These are phyloP conservation scores for cat (Felis catus) DNA, from an alignment of 2,113 vertebrate genomes.

Conservation along the genomic window DNA sequence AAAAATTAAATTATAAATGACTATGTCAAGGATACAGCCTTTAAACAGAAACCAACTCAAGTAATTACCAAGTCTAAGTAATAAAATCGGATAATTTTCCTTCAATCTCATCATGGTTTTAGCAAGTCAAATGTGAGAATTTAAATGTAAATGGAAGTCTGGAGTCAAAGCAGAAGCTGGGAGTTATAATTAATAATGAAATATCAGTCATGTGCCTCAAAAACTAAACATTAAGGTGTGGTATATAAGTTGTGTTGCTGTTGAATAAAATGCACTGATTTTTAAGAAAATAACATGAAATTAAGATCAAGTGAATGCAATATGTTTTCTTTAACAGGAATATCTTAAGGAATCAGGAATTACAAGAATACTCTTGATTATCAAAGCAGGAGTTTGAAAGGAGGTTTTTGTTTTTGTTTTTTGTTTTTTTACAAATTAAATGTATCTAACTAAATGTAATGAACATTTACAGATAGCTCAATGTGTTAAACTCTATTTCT, in stretches of 20 bases:
- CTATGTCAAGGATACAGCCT: neutral
- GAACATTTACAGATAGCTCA: neutral
- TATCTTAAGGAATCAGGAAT: neutral
- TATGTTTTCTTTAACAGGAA: neutral
- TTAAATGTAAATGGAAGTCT: neutral
- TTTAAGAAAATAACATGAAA: neutral
- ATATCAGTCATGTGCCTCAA: neutral
- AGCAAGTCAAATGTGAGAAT: neutral
- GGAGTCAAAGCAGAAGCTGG: neutral
- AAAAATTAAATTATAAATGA: neutral
- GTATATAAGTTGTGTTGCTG: neutral
- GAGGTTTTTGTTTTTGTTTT: no score
- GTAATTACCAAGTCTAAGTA: neutral
- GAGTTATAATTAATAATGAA: neutral
- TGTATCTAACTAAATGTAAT: neutral
- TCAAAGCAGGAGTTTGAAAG: neutral
- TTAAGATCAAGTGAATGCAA: neutral
- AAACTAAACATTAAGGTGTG: neutral
- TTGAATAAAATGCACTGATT: neutral
- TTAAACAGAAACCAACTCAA: conserved; percentile 2
- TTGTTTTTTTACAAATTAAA: neutral
- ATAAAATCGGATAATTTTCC: neutral
- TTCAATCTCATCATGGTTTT: neutral
- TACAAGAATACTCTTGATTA: neutral
- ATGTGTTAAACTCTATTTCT: neutral